A percentile compares a stretch with the other conserved stretches of the same genome.
Conservation (phyloP, 92 coral and sea anemone genomes). For the Palythoa caribaeorum region DNA sequence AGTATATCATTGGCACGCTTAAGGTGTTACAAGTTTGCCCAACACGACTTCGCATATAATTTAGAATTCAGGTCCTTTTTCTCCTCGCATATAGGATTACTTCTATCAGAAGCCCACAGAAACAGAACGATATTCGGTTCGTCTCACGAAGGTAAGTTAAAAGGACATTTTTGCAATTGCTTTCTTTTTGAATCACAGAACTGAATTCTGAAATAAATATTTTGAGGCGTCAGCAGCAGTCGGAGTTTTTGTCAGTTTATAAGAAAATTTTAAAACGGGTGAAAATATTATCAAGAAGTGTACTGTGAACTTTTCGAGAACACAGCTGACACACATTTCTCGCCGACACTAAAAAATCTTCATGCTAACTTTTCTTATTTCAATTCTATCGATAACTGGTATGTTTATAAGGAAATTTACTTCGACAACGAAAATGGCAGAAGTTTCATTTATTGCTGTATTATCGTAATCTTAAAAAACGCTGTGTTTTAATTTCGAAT, state of each 20-base stretch:
- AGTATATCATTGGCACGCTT: slow-evolving; percentile 36
- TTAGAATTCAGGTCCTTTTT: slow-evolving; percentile 34
- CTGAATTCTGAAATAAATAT: background rate
- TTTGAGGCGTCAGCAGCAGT: slow-evolving; percentile 30
- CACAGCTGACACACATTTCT: background rate
- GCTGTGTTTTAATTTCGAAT: too few relatives aligned
- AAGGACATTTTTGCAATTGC: background rate
- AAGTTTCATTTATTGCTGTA: background rate
- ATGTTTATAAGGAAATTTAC: background rate
- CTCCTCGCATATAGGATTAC: slow-evolving; percentile 5
- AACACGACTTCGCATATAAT: slow-evolving; percentile 21
- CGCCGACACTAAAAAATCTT: background rate
- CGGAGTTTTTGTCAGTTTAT: background rate
- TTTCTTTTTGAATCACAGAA: background rate
- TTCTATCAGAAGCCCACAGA: slow-evolving; percentile 23
- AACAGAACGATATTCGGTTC: slow-evolving; percentile 12
- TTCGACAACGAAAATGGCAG: background rate
- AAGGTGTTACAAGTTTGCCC: slow-evolving; percentile 22
- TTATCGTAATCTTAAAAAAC: too few relatives aligned
- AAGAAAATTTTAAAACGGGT: background rate
- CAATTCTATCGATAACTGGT: background rate
- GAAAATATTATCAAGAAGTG: background rate
- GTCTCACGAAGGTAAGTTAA: slow-evolving; percentile 27
- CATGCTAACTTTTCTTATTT: background rate
- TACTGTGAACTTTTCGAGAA: background rate